Evolutionary conservation across 2,113 vertebrate species (phyloP), one percentile per base, ranked within the genome.

Genomic region (Pseudopipra pipra): DNA sequence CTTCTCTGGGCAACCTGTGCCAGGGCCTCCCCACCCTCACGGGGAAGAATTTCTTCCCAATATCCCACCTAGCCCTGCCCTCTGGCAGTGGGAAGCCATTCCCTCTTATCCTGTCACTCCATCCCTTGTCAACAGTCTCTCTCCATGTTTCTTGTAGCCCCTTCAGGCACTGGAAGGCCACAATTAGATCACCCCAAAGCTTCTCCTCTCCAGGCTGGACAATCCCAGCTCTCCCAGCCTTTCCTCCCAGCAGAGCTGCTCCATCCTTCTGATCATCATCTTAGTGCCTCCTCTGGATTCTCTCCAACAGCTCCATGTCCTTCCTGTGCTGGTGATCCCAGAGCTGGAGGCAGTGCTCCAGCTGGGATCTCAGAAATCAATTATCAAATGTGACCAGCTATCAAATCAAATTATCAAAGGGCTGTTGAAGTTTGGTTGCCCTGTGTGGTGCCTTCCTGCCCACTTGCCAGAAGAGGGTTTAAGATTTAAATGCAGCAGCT

Each of bases 21-120:
- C 59, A 62, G 35, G 24, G 11, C 24, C 35, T 39, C 11, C 11
- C 10, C 13, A 33, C 6, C 11, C 37, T 37, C 37, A n/a, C n/a
- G n/a, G n/a, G n/a, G n/a, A n/a, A n/a, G 37, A 37, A 37, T 67
- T 56, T 8, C 43, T 33, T 6, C 43, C 43, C 28, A 27, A 7
- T 0, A 10, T 33, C 52, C 52, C 63, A 58, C 4, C 51, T 2
- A 56, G 0, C 12, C 41, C 63, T 47, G 2, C 39, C 2, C n/a
- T 33, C 2, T 14, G 25, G 2, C 59, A 28, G 24, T 19, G 2
- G 5, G 7, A 62, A 39, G 25, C 17, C 37, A 19, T 39, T 62
- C 8, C 25, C 11, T n/a, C 17, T 18, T 19, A 11, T 39, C 24
- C 37, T 62, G 17, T 41, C 24, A 6, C 59, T 28, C 37, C 59